Conservation (phyloP, 2,113 vertebrate genomes). For the Poeciliopsis occidentalis region DNA sequence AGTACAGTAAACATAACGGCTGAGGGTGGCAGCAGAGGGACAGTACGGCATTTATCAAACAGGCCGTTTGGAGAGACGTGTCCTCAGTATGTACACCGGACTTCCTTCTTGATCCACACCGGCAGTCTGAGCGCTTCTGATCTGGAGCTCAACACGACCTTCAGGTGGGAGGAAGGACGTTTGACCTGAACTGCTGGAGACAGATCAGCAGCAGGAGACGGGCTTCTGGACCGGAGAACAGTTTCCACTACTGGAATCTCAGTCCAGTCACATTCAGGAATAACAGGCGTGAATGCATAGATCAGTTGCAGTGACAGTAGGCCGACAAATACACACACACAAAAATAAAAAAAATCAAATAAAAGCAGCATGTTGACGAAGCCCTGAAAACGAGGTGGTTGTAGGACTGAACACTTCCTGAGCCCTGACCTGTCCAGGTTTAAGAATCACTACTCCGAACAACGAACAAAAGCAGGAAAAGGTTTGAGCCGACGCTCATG, state of each 20-base stretch:
- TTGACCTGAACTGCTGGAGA: too few relatives aligned
- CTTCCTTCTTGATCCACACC: constrained; percentile 2
- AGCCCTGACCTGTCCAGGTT: too few relatives aligned
- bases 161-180: too few relatives aligned
- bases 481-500: too few relatives aligned
- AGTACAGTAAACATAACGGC: constrained; percentile 93
- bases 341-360: background rate
- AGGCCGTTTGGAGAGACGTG: constrained; percentile 7
- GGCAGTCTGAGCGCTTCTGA: constrained; percentile 5
- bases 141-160: too few relatives aligned
- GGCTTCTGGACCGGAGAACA: too few relatives aligned
- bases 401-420: too few relatives aligned
- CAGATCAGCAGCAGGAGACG: too few relatives aligned
- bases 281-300: constrained; percentile 34
- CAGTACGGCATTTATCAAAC: constrained; percentile 9
- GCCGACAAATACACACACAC: background rate
- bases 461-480: too few relatives aligned
- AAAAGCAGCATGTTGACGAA: background rate
- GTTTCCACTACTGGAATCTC: background rate
- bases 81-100: constrained; percentile 17
- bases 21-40: constrained; percentile 78
- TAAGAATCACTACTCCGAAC: too few relatives aligned
- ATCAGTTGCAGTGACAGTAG: constrained; percentile 29
- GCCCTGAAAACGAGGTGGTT: too few relatives aligned
- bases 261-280: background rate